These are phyloP conservation scores for Drosophila sechellia DNA, from an alignment of 1,140 invertebrate genomes.

Conservation along the genomic window DNA sequence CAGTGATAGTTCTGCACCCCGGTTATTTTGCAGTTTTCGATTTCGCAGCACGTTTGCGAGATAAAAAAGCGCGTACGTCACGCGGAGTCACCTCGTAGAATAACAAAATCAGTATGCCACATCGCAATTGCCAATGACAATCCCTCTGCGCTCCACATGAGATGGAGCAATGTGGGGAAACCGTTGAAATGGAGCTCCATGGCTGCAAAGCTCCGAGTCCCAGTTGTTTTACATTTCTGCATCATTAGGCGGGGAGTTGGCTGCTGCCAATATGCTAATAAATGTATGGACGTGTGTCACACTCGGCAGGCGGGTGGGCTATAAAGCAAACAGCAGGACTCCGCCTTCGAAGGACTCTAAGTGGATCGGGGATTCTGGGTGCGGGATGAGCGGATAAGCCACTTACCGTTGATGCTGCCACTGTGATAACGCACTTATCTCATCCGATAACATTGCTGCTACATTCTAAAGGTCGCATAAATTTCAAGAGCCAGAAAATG, in stretches of 20 bases:
- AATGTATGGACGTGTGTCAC: constrained; percentile 39
- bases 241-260: constrained; percentile 39
- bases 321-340: constrained; percentile 46
- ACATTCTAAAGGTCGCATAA: constrained; percentile 23
- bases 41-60: constrained; percentile 45
- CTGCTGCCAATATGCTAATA: constrained; percentile 47
- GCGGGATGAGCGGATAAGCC: constrained; percentile 19
- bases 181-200: not conserved
- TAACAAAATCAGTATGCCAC: constrained; percentile 44
- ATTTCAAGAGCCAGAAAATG: constrained; percentile 9
- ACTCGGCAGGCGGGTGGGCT: not conserved
- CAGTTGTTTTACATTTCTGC: constrained; percentile 48
- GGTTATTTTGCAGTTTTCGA: constrained; percentile 26
- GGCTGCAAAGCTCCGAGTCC: constrained; percentile 21
- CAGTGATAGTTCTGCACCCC: constrained; percentile 12
- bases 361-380: constrained; percentile 25
- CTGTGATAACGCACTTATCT: not conserved
- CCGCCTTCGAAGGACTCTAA: constrained; percentile 12
- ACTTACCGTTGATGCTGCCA: not conserved
- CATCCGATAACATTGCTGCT: constrained; percentile 1
- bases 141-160: constrained; percentile 24
- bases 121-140: constrained; percentile 38
- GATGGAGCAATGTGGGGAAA: not conserved
- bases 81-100: constrained; percentile 30
- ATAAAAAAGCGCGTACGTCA: constrained; percentile 55